Evolutionary conservation across 2,888 invertebrate species (phyloP), one percentile per base, ranked within the genome.

Genomic region (Parascotia fuliginaria): DNA sequence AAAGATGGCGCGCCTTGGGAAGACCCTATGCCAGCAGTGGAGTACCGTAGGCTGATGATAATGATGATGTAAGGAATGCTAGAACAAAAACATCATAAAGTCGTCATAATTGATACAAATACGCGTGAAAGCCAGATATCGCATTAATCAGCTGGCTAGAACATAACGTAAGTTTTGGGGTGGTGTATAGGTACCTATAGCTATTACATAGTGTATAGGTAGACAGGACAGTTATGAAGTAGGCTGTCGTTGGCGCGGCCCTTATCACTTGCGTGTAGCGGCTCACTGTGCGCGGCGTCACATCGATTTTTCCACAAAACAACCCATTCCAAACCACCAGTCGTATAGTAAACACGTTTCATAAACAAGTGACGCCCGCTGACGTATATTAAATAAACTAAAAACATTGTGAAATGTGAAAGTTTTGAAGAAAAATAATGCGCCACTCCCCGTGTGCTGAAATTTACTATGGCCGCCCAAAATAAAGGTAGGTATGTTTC

Each of bases 241-340:
- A 42, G 55, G 51, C 61, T 64, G 65, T 66, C 72, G 74, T 42
- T 70, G 48, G 52, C 51, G 66, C 69, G 60, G 69, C 65, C 73
- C 77, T 87, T 87, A 87, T 86, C 88, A 86, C 76, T 83, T 70
- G 76, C 74, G 78, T 71, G 73, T 71, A 71, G 75, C 73, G 69
- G 71, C 64, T 66, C 75, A 75, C 73, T 89, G 90, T 90, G 90
- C 90, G 87, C 88, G 84, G 77, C 89, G 82, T 77, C 65, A 58
- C 78, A 89, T 89, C 89, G 90, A 89, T 90, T 90, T 90, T 89
- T 84, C 85, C 83, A 79, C 83, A 63, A 86, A 83, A 84, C 85
- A 86, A 85, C 77, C 77, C 85, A 86, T 85, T 88, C 77, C 74
- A 72, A 83, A 78, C 81, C 79, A 77, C 75, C 83, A 75, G 79